Evolutionary conservation across 2,888 invertebrate species (phyloP).

Genomic region (Drepana falcataria): DNA sequence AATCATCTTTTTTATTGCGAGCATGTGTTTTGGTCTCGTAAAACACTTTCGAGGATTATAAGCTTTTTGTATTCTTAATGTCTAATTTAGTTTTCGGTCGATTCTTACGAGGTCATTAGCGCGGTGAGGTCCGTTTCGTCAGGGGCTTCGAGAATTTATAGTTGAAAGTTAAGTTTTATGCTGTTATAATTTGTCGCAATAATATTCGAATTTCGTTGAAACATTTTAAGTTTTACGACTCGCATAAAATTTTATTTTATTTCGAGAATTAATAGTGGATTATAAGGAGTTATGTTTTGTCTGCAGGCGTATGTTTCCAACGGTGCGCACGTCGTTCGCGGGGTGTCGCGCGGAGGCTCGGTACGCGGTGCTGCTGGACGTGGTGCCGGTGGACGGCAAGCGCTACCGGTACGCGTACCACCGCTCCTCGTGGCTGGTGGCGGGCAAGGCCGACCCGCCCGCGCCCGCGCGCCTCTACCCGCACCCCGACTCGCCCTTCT

Average conservation of each 20-base stretch:
- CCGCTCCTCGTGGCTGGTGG: constrained; percentile 98
- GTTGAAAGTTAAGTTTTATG: constrained; percentile 43
- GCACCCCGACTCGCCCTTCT: constrained; percentile 98
- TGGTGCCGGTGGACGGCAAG: constrained; percentile 97
- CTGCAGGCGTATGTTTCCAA: constrained; percentile 98
- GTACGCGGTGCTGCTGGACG: constrained; percentile 96
- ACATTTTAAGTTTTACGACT: constrained; percentile 15
- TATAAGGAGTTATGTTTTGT: constrained; percentile 2
- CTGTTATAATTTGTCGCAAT: constrained; percentile 46
- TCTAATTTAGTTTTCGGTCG: constrained; percentile 67
- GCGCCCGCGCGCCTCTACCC: constrained; percentile 95
- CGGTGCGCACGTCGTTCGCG: constrained; percentile 95
- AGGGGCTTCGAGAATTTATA: constrained; percentile 38
- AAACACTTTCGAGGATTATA: constrained; percentile 67
- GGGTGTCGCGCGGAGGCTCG: constrained; percentile 89
- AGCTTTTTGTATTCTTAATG: constrained; percentile 66
- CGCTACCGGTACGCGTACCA: constrained; percentile 99
- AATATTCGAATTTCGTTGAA: constrained; percentile 22
- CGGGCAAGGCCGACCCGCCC: constrained; percentile 99
- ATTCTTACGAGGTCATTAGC: constrained; percentile 67
- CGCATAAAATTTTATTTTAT: constrained; percentile 5
- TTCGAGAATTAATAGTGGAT: not conserved
- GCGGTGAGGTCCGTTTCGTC: constrained; percentile 43
- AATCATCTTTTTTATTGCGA: constrained; percentile 74
- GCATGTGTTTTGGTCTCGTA: constrained; percentile 72